These are phyloP conservation scores for Zelleria hepariella DNA, from an alignment of 2,888 invertebrate genomes.

Conservation along the genomic window DNA sequence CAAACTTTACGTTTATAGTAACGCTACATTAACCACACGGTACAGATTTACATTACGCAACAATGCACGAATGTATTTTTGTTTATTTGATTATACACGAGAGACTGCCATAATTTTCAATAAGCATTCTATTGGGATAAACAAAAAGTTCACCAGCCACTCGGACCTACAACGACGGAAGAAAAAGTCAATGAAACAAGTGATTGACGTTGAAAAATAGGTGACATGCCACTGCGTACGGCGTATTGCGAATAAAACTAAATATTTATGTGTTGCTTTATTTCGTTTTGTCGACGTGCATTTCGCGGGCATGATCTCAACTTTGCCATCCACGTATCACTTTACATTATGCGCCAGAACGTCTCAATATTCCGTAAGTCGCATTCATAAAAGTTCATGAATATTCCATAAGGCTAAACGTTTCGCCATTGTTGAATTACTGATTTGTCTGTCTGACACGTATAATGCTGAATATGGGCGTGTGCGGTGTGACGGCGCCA, in stretches of 20 bases:
- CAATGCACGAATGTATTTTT: too few relatives aligned
- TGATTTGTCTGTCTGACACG: background rate
- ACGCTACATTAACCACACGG: background rate
- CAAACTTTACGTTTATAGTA: background rate
- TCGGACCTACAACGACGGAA: background rate
- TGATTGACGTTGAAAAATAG: slow-evolving; percentile 52
- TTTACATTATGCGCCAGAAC: background rate
- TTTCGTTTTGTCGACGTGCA: slow-evolving; percentile 25
- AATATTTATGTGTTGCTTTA: slow-evolving; percentile 43
- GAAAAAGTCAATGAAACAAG: slow-evolving; percentile 16
- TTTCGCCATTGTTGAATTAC: background rate
- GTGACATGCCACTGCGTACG: slow-evolving; percentile 31
- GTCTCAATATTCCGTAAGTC: background rate
- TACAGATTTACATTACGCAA: background rate
- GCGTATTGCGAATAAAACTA: slow-evolving; percentile 42
- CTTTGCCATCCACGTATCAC: background rate
- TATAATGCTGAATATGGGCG: background rate
- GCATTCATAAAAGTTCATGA: background rate
- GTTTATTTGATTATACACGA: background rate
- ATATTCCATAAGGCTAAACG: background rate
- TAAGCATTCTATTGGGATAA: slow-evolving; percentile 1
- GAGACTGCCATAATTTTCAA: background rate
- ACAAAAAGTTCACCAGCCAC: background rate
- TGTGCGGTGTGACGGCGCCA: slow-evolving; percentile 30
- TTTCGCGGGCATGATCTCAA: background rate